Conservation (phyloP, 2,797 vertebrate genomes). For the Sebastes nivosus region DNA sequence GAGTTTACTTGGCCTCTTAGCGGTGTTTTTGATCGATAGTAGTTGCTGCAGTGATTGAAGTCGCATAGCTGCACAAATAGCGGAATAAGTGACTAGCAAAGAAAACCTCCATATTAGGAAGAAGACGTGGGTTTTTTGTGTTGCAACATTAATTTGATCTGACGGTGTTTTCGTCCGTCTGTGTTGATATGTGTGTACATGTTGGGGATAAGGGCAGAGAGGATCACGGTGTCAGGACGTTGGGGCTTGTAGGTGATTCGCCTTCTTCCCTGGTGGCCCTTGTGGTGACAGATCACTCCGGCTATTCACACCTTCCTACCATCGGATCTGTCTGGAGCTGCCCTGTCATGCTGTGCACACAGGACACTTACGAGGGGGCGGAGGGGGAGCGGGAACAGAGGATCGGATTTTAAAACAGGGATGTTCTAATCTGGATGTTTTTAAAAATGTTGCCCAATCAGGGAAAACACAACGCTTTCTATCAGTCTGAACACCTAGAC, state of each 20-base stretch:
- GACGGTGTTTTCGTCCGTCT: neutral
- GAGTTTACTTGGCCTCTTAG: no score
- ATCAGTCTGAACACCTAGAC: neutral
- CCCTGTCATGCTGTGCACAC: constrained; percentile 36
- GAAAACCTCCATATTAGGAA: neutral
- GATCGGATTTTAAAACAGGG: constrained; percentile 4
- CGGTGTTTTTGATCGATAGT: no score
- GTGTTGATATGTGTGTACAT: neutral
- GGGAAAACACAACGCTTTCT: neutral
- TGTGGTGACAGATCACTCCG: constrained; percentile 52
- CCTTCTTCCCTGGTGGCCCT: constrained; percentile 53
- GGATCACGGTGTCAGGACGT: neutral
- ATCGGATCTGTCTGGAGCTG: constrained; percentile 56
- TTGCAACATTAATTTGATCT: neutral
- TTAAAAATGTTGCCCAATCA: neutral
- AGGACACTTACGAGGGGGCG: neutral
- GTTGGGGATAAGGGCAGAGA: neutral
- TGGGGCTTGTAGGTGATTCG: constrained; percentile 24
- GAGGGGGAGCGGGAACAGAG: neutral
- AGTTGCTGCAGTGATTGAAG: no score
- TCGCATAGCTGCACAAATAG: no score
- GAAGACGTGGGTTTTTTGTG: neutral
- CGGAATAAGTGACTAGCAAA: neutral
- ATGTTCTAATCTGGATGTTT: constrained; percentile 7
- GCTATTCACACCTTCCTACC: constrained; percentile 60